phyloP scores from a whole-genome alignment of 2,888 invertebrate species.

The Plutella xylostella region DNA sequence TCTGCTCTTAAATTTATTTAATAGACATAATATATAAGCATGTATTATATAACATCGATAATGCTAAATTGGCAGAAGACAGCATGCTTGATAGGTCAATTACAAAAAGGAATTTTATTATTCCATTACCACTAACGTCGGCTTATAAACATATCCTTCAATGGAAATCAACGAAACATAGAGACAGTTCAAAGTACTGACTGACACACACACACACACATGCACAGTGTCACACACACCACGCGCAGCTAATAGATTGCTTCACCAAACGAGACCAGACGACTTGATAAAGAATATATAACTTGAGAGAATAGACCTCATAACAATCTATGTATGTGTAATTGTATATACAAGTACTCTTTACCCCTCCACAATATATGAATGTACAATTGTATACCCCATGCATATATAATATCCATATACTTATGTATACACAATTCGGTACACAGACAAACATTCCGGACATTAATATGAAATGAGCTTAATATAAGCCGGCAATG shows the following conservation, averaged over 20 bases:
- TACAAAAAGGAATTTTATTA: too few relatives aligned
- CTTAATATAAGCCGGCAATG: background rate
- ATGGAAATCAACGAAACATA: background rate
- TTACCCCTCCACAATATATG: too few relatives aligned
- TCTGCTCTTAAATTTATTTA: too few relatives aligned
- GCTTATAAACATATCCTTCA: background rate
- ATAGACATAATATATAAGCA: too few relatives aligned
- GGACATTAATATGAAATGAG: background rate
- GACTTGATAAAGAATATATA: slow-evolving; percentile 5
- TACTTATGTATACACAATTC: background rate
- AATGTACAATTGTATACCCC: background rate
- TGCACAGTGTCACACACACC: too few relatives aligned
- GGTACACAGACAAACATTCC: background rate
- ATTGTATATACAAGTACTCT: background rate
- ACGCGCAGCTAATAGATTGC: slow-evolving; percentile 5
- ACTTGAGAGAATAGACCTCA: slow-evolving; percentile 4
- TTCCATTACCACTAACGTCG: too few relatives aligned
- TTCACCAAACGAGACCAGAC: slow-evolving; percentile 3
- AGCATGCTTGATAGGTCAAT: too few relatives aligned
- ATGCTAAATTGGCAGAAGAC: too few relatives aligned
- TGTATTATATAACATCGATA: too few relatives aligned
- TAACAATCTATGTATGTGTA: background rate
- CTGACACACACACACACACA: background rate
- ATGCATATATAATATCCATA: background rate
- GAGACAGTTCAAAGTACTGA: background rate